Evolutionary conservation across 2,113 vertebrate genomes (phyloP).

Genomic region (Illadopsis cleaveri): DNA sequence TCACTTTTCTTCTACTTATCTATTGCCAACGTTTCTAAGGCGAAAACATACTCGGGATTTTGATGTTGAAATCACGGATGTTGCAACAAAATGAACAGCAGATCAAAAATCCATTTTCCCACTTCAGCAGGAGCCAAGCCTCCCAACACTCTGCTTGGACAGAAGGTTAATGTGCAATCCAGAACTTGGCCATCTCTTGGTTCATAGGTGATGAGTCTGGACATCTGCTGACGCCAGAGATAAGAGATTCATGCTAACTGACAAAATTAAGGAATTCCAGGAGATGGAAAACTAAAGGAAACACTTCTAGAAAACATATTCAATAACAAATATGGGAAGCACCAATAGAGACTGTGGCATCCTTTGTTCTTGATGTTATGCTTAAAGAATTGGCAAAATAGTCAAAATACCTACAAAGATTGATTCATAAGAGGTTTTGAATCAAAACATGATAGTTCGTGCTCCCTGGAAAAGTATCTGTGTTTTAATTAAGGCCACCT

Average conservation of each 20-base stretch:
- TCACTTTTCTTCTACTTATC: background rate
- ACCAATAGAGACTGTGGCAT: background rate
- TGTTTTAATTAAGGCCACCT: background rate
- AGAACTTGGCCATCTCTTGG: background rate
- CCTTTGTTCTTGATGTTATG: background rate
- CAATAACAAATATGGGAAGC: background rate
- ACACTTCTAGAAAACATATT: background rate
- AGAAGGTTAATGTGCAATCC: background rate
- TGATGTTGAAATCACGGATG: slow-evolving; percentile 7
- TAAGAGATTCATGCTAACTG: background rate
- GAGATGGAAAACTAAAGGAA: background rate
- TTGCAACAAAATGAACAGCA: slow-evolving; percentile 1
- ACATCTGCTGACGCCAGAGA: background rate
- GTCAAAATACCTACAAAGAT: background rate
- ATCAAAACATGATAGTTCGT: background rate
- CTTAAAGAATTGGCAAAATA: background rate
- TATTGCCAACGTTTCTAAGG: background rate
- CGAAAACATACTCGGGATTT: slow-evolving; percentile 4
- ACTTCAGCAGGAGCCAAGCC: background rate
- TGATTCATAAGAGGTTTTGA: background rate
- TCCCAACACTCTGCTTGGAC: background rate
- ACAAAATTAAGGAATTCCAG: background rate
- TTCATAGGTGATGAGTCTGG: background rate
- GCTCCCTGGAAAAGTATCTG: background rate
- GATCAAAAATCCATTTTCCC: background rate